phyloP scores from a whole-genome alignment of 2,797 vertebrate species.

The Sandelia bainsii region DNA sequence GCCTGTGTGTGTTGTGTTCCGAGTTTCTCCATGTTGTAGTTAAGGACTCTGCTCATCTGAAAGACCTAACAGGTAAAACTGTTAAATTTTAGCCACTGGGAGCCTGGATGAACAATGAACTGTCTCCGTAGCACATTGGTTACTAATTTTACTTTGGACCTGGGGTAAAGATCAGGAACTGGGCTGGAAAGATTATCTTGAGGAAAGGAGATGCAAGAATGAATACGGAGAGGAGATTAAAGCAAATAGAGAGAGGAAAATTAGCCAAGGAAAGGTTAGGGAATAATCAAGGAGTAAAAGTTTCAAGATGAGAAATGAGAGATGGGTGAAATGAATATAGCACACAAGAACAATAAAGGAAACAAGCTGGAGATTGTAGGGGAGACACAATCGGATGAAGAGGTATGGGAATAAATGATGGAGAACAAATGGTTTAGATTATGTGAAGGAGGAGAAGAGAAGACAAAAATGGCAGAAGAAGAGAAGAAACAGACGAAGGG shows the following conservation, averaged over 20 bases:
- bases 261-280: neutral
- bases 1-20: slow-evolving; percentile 2
- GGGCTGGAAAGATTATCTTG: neutral
- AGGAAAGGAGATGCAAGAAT: neutral
- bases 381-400: slow-evolving; percentile 1
- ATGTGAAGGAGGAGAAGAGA: neutral
- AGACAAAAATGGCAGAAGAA: neutral
- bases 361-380: neutral
- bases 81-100: slow-evolving; percentile 22
- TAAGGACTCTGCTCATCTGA: neutral
- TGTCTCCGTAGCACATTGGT: slow-evolving; percentile 26
- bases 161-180: slow-evolving; percentile 5
- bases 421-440: slow-evolving; percentile 33
- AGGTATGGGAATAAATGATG: slow-evolving; percentile 9
- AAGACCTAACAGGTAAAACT: slow-evolving; percentile 3
- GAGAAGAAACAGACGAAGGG: neutral
- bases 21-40: slow-evolving; percentile 1
- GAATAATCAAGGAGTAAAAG: neutral
- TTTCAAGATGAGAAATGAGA: neutral
- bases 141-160: slow-evolving; percentile 30
- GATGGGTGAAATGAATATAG: neutral
- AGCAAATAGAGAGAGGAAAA: neutral
- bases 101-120: slow-evolving; percentile 30
- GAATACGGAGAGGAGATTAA: neutral
- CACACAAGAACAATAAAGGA: neutral